phyloP scores from a whole-genome alignment of 2,113 vertebrate genomes.

The Cochlearius cochlearius region DNA sequence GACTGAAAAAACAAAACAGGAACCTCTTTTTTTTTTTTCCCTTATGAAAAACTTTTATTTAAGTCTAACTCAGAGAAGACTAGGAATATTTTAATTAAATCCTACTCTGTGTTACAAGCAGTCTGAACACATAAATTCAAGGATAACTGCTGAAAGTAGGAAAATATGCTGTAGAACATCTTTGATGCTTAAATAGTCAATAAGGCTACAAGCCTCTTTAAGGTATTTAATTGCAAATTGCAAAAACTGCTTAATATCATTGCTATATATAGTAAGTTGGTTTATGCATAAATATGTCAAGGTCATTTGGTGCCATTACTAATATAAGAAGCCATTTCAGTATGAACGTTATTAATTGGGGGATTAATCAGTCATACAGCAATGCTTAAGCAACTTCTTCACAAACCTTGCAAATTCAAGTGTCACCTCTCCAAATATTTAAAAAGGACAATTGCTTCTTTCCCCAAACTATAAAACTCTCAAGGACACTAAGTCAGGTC shows the following conservation, averaged over 20 bases:
- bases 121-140: neutral
- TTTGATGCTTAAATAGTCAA: neutral
- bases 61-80: neutral
- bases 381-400: slow-evolving; percentile 12
- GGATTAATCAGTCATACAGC: slow-evolving; percentile 31
- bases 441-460: neutral
- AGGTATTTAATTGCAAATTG: slow-evolving; percentile 32
- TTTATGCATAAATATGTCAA: slow-evolving; percentile 39
- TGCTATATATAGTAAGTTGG: neutral
- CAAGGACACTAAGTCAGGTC: neutral
- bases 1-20: neutral
- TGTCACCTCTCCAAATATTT: neutral
- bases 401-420: neutral
- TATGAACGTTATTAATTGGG: slow-evolving; percentile 24
- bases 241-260: slow-evolving; percentile 21
- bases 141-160: neutral
- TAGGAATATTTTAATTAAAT: neutral
- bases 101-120: neutral
- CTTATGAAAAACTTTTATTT: neutral
- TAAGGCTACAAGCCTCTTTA: neutral
- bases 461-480: neutral
- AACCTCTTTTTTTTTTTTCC: neutral
- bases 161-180: neutral
- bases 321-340: slow-evolving; percentile 10
- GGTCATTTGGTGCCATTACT: slow-evolving; percentile 7